phyloP scores from a whole-genome alignment of 2,888 invertebrate species.

The Limnephilus marmoratus region DNA sequence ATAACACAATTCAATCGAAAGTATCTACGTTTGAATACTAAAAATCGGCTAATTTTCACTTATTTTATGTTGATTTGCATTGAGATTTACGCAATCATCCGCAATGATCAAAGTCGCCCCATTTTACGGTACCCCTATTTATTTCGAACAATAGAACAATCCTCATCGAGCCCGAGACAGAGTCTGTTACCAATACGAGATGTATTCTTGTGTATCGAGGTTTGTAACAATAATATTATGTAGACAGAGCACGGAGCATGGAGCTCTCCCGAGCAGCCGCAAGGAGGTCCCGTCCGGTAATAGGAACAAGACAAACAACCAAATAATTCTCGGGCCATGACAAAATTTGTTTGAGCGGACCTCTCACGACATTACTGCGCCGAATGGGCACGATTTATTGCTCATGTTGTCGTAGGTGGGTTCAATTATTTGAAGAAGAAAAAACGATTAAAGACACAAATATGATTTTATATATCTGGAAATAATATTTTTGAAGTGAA shows the following conservation, averaged over 20 bases:
- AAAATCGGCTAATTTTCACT: too few species aligned
- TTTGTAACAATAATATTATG: not conserved
- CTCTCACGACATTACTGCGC: constrained; percentile 48
- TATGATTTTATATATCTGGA: too few species aligned
- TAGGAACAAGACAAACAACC: constrained; percentile 63
- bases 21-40: too few species aligned
- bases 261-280: not conserved
- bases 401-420: not conserved
- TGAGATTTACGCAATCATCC: too few species aligned
- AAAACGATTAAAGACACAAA: not conserved
- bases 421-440: not conserved
- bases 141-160: not conserved
- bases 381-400: constrained; percentile 36
- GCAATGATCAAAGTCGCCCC: too few species aligned
- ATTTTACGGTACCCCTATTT: not conserved
- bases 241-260: not conserved
- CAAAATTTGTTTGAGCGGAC: constrained; percentile 47
- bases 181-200: not conserved
- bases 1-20: too few species aligned
- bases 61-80: too few species aligned
- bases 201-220: not conserved
- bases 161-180: not conserved
- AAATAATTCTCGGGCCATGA: constrained; percentile 61
- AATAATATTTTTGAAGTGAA: too few species aligned
- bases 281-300: constrained; percentile 60